phyloP scores from a whole-genome alignment of 2,113 vertebrate genomes.

The Corapipo altera region DNA sequence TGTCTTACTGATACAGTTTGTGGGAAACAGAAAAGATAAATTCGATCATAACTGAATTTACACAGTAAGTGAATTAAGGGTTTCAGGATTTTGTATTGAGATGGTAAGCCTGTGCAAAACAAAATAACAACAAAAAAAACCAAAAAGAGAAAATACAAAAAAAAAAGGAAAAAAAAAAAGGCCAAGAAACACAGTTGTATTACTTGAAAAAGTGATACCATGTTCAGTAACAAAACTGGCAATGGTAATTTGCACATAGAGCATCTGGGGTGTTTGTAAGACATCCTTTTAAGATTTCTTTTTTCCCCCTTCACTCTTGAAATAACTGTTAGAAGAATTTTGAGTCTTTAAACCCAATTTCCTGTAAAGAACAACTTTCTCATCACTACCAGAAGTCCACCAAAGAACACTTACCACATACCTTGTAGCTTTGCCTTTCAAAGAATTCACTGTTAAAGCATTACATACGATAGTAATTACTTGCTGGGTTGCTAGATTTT shows the following conservation, averaged over 20 bases:
- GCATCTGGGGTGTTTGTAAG: background rate
- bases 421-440: background rate
- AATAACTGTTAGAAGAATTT: background rate
- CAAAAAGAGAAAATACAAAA: background rate
- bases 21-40: background rate
- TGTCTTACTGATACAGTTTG: background rate
- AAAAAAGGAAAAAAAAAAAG: too few relatives aligned
- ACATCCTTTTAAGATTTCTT: background rate
- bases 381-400: background rate
- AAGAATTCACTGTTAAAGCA: background rate
- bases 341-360: background rate
- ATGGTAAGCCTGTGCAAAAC: background rate
- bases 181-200: background rate
- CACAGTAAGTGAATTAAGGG: background rate
- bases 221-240: background rate
- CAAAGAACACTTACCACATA: accelerated
- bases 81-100: background rate
- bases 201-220: background rate
- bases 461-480: background rate
- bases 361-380: background rate
- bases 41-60: background rate
- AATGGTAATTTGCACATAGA: background rate
- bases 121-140: background rate
- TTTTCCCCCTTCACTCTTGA: background rate
- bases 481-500: background rate